A percentile compares a stretch with the other conserved stretches of the same genome.
Conservation (phyloP, 2,113 vertebrate genomes). For the Barnardius zonarius region DNA sequence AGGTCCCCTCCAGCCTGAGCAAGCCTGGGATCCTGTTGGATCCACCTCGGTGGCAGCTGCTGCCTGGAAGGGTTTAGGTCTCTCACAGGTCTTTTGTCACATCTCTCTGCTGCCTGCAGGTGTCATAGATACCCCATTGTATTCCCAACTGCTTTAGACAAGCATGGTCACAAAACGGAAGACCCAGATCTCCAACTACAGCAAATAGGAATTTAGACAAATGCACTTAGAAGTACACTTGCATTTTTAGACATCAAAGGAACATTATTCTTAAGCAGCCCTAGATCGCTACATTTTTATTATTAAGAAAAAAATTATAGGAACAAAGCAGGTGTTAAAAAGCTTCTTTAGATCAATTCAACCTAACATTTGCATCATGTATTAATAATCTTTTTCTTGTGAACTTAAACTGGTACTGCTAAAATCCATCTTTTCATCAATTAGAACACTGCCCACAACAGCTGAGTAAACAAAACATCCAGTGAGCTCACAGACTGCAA, state of each 20-base stretch:
- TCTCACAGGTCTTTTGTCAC: background rate
- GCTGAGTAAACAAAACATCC: background rate
- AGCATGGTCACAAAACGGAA: background rate
- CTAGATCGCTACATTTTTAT: background rate
- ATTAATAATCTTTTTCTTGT: background rate
- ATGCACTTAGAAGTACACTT: background rate
- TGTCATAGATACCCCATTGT: background rate
- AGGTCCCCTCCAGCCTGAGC: background rate
- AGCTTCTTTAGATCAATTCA: background rate
- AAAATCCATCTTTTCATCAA: background rate
- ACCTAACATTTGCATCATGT: background rate
- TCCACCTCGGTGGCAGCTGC: background rate
- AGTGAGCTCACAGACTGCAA: background rate
- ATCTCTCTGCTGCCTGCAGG: background rate
- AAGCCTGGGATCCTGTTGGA: background rate
- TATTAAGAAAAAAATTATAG: background rate
- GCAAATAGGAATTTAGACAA: background rate
- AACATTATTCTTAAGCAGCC: background rate
- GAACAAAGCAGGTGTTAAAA: background rate
- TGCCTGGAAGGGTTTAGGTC: background rate
- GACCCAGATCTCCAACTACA: background rate
- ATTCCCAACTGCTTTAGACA: background rate
- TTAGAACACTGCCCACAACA: background rate
- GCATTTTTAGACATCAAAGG: background rate
- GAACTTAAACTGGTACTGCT: background rate